Evolutionary conservation across 1,140 invertebrate genomes (phyloP), one percentile per base, ranked within the genome.

Genomic region (Heliconius himera): DNA sequence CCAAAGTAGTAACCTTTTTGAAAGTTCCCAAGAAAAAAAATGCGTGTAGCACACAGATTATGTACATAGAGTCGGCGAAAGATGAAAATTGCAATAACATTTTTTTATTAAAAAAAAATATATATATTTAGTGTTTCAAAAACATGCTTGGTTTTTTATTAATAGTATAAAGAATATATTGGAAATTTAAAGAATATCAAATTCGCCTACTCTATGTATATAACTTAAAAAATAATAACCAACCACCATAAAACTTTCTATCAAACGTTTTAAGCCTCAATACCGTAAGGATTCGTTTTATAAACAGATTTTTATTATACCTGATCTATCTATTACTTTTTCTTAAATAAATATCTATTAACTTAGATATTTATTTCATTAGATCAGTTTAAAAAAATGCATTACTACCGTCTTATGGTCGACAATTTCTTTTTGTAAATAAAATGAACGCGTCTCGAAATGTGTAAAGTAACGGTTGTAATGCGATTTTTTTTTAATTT

Each of bases 361-460:
- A 13, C 11, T 66, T 26, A 66, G 26, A 66, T 66, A 66, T 66
- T 66, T 66, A 29, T 26, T 66, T n/a, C 3, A 2, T 66, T 77
- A 74, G 36, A 41, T 60, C 29, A 70, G 75, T 29, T 54, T 70
- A 22, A 33, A 76, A 73, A 77, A 78, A 73, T 46, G 71, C 79
- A 82, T 74, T 83, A 76, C 72, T 76, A 81, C 74, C 76, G 73
- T 76, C 80, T 60, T 60, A 18, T 20, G 6, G 76, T 80, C 83
- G 85, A 82, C 83, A 83, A 80, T 60, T 83, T 84, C 80, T 86
- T 84, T 82, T 86, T 86, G 85, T 86, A 86, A 76, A 86, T 86
- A 86, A 83, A 83, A 79, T 83, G 60, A 82, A 79, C 73, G 73
- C 66, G 85, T 86, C 83, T 86, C 85, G 83, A 84, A 84, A 73